phyloP scores from a whole-genome alignment of 2,888 invertebrate species.

The Nasonia oneida region DNA sequence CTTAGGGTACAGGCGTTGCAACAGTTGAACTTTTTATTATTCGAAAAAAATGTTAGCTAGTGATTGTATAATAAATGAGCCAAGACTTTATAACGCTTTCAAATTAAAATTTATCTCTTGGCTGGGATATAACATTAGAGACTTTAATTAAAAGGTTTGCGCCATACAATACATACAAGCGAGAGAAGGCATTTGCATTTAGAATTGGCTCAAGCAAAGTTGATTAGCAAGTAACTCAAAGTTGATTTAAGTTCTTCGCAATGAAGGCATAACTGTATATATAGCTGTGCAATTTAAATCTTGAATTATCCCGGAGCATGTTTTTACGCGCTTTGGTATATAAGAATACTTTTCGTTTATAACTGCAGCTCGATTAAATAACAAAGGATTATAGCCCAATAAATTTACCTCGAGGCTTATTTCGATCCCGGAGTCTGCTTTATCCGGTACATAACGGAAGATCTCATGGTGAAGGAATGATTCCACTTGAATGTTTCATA shows the following conservation, averaged over 20 bases:
- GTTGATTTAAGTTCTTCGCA: slow-evolving; percentile 2
- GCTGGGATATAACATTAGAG: background rate
- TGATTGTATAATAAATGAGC: background rate
- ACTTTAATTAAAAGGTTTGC: slow-evolving; percentile 7
- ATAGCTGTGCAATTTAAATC: background rate
- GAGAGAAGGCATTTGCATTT: slow-evolving; percentile 1
- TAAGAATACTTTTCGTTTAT: background rate
- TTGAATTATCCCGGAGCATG: background rate
- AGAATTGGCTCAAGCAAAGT: slow-evolving; percentile 21
- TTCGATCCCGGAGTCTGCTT: no score
- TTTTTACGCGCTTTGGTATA: background rate
- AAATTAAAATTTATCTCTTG: background rate
- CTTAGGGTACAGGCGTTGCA: no score
- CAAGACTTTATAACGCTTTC: background rate
- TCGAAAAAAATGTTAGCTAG: no score
- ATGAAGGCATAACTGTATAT: background rate
- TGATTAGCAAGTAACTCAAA: slow-evolving; percentile 17
- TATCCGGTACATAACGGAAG: no score
- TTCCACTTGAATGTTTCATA: no score
- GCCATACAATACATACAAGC: background rate
- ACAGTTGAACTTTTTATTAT: no score
- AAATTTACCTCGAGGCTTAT: no score
- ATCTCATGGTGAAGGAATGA: no score
- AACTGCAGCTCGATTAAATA: background rate
- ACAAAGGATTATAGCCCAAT: background rate